phyloP scores from a whole-genome alignment of 2,113 vertebrate genomes.

The Suncus etruscus region DNA sequence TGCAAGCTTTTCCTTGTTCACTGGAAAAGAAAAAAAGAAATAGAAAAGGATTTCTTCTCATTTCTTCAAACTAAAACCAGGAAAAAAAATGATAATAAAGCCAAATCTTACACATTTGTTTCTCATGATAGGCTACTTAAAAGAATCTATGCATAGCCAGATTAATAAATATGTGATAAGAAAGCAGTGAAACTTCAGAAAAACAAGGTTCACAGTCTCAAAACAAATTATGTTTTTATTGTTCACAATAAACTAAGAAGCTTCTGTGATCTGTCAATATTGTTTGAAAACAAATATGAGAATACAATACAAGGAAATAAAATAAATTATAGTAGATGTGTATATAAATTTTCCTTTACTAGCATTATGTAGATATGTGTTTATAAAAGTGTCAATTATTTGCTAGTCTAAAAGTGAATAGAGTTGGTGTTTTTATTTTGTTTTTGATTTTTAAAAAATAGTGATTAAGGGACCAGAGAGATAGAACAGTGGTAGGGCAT shows the following conservation, averaged over 20 bases:
- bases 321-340: neutral
- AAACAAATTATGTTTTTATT: neutral
- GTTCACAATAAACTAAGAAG: neutral
- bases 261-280: neutral
- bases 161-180: neutral
- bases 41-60: neutral
- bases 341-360: neutral
- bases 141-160: neutral
- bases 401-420: neutral
- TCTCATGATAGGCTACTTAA: neutral
- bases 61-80: constrained; percentile 34
- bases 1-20: constrained; percentile 38
- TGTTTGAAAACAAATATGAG: neutral
- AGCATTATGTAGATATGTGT: neutral
- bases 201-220: neutral
- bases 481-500: too few species aligned
- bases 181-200: neutral
- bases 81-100: constrained; percentile 12
- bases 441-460: too few species aligned
- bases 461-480: too few species aligned
- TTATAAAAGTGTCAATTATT: constrained; percentile 17
- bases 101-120: neutral
- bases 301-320: neutral
- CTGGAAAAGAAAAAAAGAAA: neutral
- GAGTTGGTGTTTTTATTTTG: neutral